These are phyloP conservation scores for Nymphalis c-album DNA, from an alignment of 2,888 invertebrate species.

Conservation along the genomic window DNA sequence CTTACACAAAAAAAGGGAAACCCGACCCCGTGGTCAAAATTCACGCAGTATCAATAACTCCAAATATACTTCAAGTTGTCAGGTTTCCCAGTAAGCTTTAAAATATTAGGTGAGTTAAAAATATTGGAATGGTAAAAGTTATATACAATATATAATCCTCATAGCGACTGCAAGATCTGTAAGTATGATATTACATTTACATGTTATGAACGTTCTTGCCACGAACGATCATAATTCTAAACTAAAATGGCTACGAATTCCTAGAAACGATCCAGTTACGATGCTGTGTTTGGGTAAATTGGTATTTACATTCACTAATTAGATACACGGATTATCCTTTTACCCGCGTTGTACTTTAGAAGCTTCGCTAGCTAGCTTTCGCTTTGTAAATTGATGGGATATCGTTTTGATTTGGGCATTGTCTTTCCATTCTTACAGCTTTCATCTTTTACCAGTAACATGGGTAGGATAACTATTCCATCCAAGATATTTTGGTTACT, in stretches of 20 bases:
- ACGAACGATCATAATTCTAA: neutral
- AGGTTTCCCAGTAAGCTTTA: neutral
- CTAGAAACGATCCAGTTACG: neutral
- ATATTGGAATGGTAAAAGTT: neutral
- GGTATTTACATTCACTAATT: slow-evolving; percentile 3
- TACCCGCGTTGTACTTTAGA: neutral
- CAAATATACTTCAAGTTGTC: too few species aligned
- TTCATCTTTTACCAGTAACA: too few species aligned
- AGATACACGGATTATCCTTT: neutral
- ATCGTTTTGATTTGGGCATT: neutral
- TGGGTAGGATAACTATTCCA: too few species aligned
- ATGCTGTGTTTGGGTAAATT: neutral
- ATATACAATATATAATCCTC: neutral
- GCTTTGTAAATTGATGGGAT: neutral
- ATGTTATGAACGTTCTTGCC: neutral
- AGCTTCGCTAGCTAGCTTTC: neutral
- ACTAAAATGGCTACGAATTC: neutral
- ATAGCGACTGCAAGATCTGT: neutral
- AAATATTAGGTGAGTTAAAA: too few species aligned
- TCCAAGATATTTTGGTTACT: too few species aligned
- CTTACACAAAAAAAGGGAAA: too few species aligned
- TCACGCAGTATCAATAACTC: too few species aligned
- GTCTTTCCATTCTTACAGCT: neutral
- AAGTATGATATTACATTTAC: neutral
- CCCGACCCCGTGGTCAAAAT: too few species aligned